phyloP scores from a whole-genome alignment of 2,797 vertebrate species.

The Labeo calbasu region DNA sequence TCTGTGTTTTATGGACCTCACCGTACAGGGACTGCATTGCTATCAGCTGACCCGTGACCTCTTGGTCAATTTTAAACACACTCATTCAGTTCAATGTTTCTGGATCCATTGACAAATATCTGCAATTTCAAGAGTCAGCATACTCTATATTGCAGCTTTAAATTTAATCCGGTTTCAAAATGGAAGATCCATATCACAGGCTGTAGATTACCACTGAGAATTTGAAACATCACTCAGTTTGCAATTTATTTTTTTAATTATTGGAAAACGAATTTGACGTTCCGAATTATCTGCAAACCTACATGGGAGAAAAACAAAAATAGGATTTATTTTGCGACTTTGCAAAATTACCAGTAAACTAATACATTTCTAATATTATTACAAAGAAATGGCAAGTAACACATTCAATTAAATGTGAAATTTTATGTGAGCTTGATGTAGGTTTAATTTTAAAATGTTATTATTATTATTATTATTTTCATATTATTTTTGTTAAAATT shows the following conservation, averaged over 20 bases:
- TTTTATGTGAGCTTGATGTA: too few relatives aligned
- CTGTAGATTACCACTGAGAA: background rate
- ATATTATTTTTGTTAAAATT: too few relatives aligned
- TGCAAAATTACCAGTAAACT: background rate
- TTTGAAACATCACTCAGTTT: too few relatives aligned
- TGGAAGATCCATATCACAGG: background rate
- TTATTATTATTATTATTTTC: too few relatives aligned
- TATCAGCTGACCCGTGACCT: constrained; percentile 72
- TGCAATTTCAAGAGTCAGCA: constrained; percentile 5
- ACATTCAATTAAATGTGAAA: background rate
- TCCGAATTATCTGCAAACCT: background rate
- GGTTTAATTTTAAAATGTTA: too few relatives aligned
- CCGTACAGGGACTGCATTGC: constrained; percentile 70
- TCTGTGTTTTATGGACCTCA: constrained; percentile 74
- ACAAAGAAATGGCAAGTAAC: background rate
- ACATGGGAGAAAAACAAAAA: background rate
- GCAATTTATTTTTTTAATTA: background rate
- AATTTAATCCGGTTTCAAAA: background rate
- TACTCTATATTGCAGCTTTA: background rate
- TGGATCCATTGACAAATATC: background rate
- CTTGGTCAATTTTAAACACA: constrained; percentile 69
- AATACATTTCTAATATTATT: background rate
- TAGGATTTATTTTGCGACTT: background rate
- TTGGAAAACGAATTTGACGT: background rate
- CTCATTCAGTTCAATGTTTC: background rate